Evolutionary conservation across 2,888 invertebrate species (phyloP).

Genomic region (Cheilosia variabilis): DNA sequence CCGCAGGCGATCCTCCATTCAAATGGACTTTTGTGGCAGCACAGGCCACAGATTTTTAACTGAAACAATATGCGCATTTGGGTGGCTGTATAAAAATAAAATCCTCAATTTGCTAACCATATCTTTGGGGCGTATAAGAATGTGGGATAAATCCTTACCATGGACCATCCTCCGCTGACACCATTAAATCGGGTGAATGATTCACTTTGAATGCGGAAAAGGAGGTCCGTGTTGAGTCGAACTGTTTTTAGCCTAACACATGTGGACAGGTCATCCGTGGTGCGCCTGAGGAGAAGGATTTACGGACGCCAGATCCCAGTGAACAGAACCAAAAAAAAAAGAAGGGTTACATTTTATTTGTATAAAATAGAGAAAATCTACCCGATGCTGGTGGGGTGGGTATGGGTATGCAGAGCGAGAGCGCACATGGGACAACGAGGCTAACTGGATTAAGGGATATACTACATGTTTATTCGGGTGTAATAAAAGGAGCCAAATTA

Average conservation of each 20-base stretch:
- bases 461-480: constrained; percentile 75
- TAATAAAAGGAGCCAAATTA: constrained; percentile 76
- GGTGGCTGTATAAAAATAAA: constrained; percentile 62
- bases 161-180: constrained; percentile 46
- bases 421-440: constrained; percentile 68
- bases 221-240: constrained; percentile 34
- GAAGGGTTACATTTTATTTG: constrained; percentile 75
- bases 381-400: constrained; percentile 2
- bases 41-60: constrained; percentile 50
- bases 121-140: constrained; percentile 69
- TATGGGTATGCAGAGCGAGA: constrained; percentile 2
- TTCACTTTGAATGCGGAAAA: constrained; percentile 58
- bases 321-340: constrained; percentile 10
- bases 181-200: constrained; percentile 73
- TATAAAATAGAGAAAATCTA: constrained; percentile 64
- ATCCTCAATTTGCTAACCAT: constrained; percentile 75
- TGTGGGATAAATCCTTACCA: constrained; percentile 62
- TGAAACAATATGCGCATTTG: constrained; percentile 15
- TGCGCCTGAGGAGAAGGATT: constrained; percentile 61
- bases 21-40: constrained; percentile 72
- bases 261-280: constrained; percentile 73
- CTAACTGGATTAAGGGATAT: constrained; percentile 76
- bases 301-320: constrained; percentile 30
- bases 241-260: constrained; percentile 70
- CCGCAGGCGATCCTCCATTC: constrained; percentile 72